Evolutionary conservation across 2,888 invertebrate species (phyloP).

Genomic region (Portevinia maculata): DNA sequence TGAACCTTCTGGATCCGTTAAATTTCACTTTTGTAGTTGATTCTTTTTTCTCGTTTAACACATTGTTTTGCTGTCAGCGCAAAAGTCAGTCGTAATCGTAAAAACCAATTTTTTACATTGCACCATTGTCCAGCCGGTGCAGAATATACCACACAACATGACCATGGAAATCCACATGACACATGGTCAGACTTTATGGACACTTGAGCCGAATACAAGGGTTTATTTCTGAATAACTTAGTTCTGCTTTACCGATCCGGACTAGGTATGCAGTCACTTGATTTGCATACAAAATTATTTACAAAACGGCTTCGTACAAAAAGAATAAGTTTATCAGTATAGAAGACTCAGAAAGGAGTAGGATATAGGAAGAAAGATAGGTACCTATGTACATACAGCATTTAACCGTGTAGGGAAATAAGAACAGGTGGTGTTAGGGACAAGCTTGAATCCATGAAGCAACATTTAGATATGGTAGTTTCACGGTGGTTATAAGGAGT

Average conservation of each 20-base stretch:
- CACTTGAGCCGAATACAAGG: constrained; percentile 33
- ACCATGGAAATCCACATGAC: constrained; percentile 18
- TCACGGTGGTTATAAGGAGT: constrained; percentile 15
- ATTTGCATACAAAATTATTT: constrained; percentile 55
- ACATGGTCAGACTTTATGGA: constrained; percentile 1
- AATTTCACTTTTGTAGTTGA: background rate
- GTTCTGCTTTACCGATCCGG: constrained; percentile 44
- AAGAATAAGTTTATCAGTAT: constrained; percentile 14
- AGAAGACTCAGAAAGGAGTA: constrained; percentile 15
- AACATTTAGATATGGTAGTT: constrained; percentile 44
- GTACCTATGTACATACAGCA: constrained; percentile 19
- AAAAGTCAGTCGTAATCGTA: constrained; percentile 50
- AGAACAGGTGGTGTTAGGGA: constrained; percentile 44
- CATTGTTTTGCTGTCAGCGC: constrained; percentile 48
- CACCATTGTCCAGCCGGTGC: constrained; percentile 16
- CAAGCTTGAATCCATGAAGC: background rate
- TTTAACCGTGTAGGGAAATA: background rate
- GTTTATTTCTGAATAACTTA: constrained; percentile 63
- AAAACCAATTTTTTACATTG: constrained; percentile 33
- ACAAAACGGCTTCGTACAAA: constrained; percentile 8
- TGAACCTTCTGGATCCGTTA: constrained; percentile 25
- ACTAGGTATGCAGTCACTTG: constrained; percentile 14
- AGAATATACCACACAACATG: constrained; percentile 36
- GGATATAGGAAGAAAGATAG: background rate
- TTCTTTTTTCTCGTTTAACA: constrained; percentile 1